These are phyloP conservation scores for Zaprionus tsacasi DNA, from an alignment of 1,140 invertebrate genomes.

Conservation along the genomic window DNA sequence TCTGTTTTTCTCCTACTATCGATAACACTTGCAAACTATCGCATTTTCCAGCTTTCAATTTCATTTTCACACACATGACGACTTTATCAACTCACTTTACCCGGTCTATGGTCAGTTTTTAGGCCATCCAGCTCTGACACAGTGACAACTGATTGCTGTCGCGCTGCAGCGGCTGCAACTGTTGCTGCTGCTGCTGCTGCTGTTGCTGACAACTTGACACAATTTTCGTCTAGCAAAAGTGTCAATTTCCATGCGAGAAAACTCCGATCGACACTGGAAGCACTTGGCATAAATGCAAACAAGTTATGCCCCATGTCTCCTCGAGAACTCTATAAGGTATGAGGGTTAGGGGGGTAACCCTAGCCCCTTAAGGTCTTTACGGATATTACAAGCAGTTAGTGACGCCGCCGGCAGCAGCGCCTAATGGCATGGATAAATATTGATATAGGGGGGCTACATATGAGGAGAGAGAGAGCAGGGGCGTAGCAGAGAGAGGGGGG, in stretches of 20 bases:
- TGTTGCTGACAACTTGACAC: constrained; percentile 73
- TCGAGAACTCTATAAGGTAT: not conserved
- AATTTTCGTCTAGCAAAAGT: constrained; percentile 67
- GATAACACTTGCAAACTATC: not conserved
- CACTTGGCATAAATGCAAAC: constrained; percentile 44
- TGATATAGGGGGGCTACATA: constrained; percentile 25
- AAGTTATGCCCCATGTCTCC: constrained; percentile 13
- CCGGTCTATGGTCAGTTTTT: constrained; percentile 66
- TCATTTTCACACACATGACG: constrained; percentile 32
- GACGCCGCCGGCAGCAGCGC: not conserved
- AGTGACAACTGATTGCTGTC: constrained; percentile 66
- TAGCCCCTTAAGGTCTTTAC: constrained; percentile 32
- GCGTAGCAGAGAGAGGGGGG: too few relatives aligned
- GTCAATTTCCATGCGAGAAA: constrained; percentile 76
- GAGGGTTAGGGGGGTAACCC: not conserved
- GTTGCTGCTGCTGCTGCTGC: constrained; percentile 26
- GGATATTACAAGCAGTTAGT: constrained; percentile 68
- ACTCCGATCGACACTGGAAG: constrained; percentile 33
- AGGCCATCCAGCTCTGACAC: constrained; percentile 58
- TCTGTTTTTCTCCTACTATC: not conserved
- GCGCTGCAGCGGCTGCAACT: constrained; percentile 22
- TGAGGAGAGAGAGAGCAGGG: too few relatives aligned
- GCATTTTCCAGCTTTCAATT: constrained; percentile 13
- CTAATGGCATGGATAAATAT: constrained; percentile 50
- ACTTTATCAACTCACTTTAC: constrained; percentile 43